Conservation (phyloP, 2,797 vertebrate species). For the Gallinago stenura region DNA sequence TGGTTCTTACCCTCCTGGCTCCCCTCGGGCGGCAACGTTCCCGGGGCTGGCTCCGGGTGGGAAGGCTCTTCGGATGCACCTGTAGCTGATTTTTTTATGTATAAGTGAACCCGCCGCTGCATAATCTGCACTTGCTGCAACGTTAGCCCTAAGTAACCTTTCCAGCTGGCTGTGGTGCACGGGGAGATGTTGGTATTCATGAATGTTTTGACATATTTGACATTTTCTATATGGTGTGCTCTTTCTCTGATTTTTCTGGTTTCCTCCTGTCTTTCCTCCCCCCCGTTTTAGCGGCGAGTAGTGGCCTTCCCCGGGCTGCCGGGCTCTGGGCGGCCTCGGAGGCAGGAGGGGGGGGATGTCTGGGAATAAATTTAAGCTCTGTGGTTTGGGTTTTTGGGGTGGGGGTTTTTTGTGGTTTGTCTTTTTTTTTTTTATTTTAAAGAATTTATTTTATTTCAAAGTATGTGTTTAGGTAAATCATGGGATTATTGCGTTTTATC, state of each 20-base stretch:
- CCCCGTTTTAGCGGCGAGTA: constrained; percentile 11
- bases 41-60: not conserved
- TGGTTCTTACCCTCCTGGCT: not conserved
- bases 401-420: not conserved
- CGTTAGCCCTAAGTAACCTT: constrained; percentile 81
- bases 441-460: not conserved
- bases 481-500: not conserved
- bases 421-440: not conserved
- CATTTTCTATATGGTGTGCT: constrained; percentile 76
- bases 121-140: constrained; percentile 74
- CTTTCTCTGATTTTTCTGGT: constrained; percentile 46
- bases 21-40: not conserved
- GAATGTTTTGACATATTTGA: constrained; percentile 84
- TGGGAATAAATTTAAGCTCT: not conserved
- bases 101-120: constrained; percentile 56
- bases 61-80: constrained; percentile 25
- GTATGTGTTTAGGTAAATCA: not conserved
- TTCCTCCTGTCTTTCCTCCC: not conserved
- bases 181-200: constrained; percentile 82
- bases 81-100: constrained; percentile 72
- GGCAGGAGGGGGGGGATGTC: not conserved
- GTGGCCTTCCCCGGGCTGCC: not conserved
- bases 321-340: not conserved
- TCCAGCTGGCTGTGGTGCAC: constrained; percentile 73
- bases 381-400: not conserved